These are phyloP conservation scores for Ictalurus furcatus DNA, from an alignment of 2,113 vertebrate species.

Conservation along the genomic window DNA sequence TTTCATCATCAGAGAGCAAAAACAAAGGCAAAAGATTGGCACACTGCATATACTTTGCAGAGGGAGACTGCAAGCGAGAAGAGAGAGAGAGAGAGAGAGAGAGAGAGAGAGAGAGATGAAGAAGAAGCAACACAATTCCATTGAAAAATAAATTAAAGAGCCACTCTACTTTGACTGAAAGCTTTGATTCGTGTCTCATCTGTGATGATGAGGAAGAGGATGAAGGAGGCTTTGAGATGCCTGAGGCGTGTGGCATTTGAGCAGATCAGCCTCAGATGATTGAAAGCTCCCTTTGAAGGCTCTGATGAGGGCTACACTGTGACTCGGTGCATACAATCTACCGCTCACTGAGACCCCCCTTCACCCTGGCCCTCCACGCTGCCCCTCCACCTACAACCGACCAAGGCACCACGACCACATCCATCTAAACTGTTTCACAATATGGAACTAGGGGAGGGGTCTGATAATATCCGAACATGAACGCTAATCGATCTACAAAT, in stretches of 20 bases:
- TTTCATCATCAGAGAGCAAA: not conserved
- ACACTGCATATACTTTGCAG: not conserved
- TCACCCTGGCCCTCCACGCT: not conserved
- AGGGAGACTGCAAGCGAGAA: not conserved
- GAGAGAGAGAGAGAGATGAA: not conserved
- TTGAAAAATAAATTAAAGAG: constrained; percentile 2
- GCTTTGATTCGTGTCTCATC: not conserved
- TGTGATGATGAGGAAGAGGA: not conserved
- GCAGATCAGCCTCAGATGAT: not conserved
- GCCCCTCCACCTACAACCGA: too few species aligned
- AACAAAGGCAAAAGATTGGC: not conserved
- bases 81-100: not conserved
- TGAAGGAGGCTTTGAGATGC: not conserved
- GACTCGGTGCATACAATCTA: not conserved
- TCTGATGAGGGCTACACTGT: not conserved
- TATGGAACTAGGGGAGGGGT: not conserved
- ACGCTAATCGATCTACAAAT: not conserved
- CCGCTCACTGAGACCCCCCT: not conserved
- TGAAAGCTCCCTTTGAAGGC: constrained; percentile 18
- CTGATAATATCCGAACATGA: not conserved
- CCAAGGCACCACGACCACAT: not conserved
- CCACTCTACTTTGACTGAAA: not conserved
- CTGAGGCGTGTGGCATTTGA: not conserved
- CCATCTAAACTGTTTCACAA: not conserved
- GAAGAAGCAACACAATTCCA: not conserved